Evolutionary conservation across 2,113 vertebrate species (phyloP), one percentile per base, ranked within the genome.

Genomic region (Tragelaphus strepsiceros): DNA sequence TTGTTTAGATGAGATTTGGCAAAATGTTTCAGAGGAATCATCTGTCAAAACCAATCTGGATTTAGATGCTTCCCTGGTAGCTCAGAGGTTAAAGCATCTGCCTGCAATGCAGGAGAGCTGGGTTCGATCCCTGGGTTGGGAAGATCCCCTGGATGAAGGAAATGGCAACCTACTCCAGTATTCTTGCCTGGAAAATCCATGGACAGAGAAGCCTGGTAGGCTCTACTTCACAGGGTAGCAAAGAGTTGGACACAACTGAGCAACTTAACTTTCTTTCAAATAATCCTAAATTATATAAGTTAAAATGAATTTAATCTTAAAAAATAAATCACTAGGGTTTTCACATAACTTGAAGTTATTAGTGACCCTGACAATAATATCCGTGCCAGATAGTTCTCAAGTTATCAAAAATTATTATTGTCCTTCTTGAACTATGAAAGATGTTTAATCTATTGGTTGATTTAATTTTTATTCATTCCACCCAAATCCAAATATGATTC

Each of bases 301-400:
- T 93, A 95, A 67, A 10, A 91, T 90, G 39, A 83, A 51, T 10
- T 96, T 88, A 53, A 96, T 58, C 22, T 96, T 95, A 88, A 90
- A 94, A 97, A 88, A 92, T 80, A 96, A 95, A 59, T 87, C 59
- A 67, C 78, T 67, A 74, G 43, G 7, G 51, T 85, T 96, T 92
- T 94, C 53, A 85, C 24, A 35, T 59, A 82, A 95, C n/a, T 51
- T 93, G 78, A 84, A 90, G 91, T 93, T 85, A 97, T 61, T 64
- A 93, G 54, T 87, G 43, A 78, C 21, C 54, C 53, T 91, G 54
- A 43, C 58, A 77, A 49, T 87, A 67, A 86, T 71, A 78, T 86
- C 82, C 80, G 32, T 93, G 56, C 43, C 64, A 96, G 53, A n/a
- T 86, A 67, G 49, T 88, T 89, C 83, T 39, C 32, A 89, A 93